phyloP scores from a whole-genome alignment of 1,140 invertebrate species.

The Apolygus lucorum region DNA sequence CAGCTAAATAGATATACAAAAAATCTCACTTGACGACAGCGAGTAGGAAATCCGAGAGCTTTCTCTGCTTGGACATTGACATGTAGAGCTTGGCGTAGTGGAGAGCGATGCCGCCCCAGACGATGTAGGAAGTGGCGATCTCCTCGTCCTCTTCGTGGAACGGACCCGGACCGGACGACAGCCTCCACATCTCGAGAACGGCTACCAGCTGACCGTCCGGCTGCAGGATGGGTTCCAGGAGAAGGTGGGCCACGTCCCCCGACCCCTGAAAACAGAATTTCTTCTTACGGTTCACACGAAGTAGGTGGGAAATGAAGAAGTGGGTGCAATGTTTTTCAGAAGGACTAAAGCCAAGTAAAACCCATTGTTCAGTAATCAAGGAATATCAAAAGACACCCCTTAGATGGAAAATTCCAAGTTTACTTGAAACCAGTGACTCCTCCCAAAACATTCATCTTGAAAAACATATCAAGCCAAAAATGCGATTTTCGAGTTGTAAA shows the following conservation, averaged over 20 bases:
- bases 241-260: conserved; percentile 26
- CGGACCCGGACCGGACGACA: conserved; percentile 35
- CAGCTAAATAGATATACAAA: neutral
- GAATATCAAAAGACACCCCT: too few species aligned
- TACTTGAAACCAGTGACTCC: too few species aligned
- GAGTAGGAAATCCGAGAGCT: conserved; percentile 60
- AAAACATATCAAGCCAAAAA: too few species aligned
- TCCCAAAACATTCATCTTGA: too few species aligned
- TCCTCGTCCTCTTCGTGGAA: conserved; percentile 61
- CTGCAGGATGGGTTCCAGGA: conserved; percentile 49
- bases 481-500: too few species aligned
- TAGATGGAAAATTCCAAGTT: too few species aligned
- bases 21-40: conserved; percentile 58
- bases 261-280: conserved; percentile 26
- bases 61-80: conserved; percentile 53
- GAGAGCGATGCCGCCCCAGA: conserved; percentile 54
- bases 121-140: conserved; percentile 50
- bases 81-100: conserved; percentile 53
- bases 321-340: too few species aligned
- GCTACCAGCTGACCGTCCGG: conserved; percentile 48
- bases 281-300: too few species aligned
- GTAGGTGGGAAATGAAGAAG: too few species aligned
- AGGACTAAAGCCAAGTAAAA: too few species aligned
- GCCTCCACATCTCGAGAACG: conserved; percentile 44
- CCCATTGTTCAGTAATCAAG: too few species aligned